Percentiles rank a stretch among this genome's conserved stretches.
Evolutionary conservation across 2,888 invertebrate genomes (phyloP).

Genomic region (Eupithecia vulgata): DNA sequence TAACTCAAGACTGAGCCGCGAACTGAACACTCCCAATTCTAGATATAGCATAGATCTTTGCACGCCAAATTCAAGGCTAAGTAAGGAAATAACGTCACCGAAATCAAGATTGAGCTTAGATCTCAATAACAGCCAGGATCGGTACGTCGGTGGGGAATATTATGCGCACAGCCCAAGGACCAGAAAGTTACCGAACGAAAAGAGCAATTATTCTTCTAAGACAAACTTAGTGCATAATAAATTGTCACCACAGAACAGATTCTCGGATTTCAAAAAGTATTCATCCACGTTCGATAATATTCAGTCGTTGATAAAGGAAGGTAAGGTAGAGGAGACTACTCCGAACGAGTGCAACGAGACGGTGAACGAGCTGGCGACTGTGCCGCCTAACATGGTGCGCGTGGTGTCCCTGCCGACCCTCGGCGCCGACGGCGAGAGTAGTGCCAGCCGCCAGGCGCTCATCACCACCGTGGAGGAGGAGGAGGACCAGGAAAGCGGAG

Average conservation of each 20-base stretch:
- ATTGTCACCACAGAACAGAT: conserved; percentile 82
- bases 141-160: conserved; percentile 75
- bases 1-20: conserved; percentile 82
- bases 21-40: conserved; percentile 85
- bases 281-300: conserved; percentile 91
- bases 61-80: conserved; percentile 84
- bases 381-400: conserved; percentile 86
- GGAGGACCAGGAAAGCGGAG: conserved; percentile 86
- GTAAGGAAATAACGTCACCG: conserved; percentile 84
- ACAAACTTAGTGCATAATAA: conserved; percentile 71
- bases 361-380: conserved; percentile 85
- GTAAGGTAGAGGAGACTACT: conserved; percentile 84
- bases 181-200: conserved; percentile 71
- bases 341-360: conserved; percentile 82
- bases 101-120: conserved; percentile 85
- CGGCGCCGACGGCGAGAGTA: conserved; percentile 80
- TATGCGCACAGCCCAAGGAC: conserved; percentile 80
- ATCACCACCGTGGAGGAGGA: conserved; percentile 89
- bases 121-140: conserved; percentile 82
- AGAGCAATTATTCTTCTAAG: conserved; percentile 59
- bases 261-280: conserved; percentile 87
- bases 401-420: conserved; percentile 88
- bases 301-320: conserved; percentile 88
- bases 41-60: conserved; percentile 88
- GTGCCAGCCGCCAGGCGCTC: conserved; percentile 85